A percentile compares a stretch with the other conserved stretches of the same genome.
phyloP scores from a whole-genome alignment of 2,113 vertebrate genomes.

The Phaetusa simplex region DNA sequence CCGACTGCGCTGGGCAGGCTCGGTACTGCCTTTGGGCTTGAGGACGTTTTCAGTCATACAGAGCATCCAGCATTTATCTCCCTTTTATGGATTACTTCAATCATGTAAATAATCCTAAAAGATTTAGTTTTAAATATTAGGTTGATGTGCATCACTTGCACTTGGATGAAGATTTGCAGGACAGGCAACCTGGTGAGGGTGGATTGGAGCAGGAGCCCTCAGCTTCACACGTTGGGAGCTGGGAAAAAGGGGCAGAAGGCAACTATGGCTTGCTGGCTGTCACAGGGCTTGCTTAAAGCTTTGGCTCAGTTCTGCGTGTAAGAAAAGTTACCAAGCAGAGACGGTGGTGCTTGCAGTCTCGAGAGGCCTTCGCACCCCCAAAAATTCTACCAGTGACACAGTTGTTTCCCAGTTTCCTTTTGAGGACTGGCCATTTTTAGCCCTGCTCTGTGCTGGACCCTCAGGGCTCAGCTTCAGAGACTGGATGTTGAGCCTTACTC shows the following conservation, averaged over 20 bases:
- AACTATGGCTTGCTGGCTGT: background rate
- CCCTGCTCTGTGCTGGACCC: background rate
- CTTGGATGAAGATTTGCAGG: background rate
- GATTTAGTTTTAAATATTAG: background rate
- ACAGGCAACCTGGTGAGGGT: background rate
- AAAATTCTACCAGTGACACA: background rate
- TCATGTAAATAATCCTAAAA: background rate
- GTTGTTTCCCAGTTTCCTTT: background rate
- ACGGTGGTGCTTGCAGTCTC: background rate
- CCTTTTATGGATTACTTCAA: background rate
- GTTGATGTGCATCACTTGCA: background rate
- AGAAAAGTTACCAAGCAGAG: background rate
- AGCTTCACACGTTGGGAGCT: background rate
- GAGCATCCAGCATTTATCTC: background rate
- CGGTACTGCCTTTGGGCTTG: background rate
- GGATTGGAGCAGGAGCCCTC: background rate
- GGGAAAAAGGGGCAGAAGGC: background rate
- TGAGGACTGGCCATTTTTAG: background rate
- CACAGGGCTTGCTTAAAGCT: background rate
- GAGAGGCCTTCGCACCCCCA: background rate
- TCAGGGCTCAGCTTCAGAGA: background rate
- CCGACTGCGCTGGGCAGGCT: background rate
- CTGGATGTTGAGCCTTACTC: background rate
- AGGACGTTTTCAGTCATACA: background rate
- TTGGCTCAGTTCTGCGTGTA: background rate